phyloP scores from a whole-genome alignment of 2,797 vertebrate genomes.

The Falco naumanni region DNA sequence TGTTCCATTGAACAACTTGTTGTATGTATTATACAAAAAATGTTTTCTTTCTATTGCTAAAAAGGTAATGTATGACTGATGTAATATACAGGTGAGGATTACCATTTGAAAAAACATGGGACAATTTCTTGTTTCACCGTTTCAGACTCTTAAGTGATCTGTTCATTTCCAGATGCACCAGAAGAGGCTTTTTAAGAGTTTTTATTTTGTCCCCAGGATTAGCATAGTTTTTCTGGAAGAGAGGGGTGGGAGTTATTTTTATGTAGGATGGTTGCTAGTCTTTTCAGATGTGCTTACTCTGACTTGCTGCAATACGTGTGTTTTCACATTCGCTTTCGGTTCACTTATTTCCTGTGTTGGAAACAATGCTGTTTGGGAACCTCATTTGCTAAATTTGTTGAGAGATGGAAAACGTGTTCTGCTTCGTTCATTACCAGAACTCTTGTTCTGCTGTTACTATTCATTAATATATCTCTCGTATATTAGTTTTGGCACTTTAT shows the following conservation, averaged over 20 bases:
- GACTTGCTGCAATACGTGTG: background rate
- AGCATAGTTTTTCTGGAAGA: background rate
- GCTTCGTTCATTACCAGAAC: constrained; percentile 14
- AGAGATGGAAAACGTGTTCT: background rate
- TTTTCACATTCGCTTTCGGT: background rate
- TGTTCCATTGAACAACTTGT: background rate
- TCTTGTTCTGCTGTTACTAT: background rate
- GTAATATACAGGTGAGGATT: background rate
- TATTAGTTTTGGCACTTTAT: constrained; percentile 20
- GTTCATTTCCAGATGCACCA: background rate
- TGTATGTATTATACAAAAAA: background rate
- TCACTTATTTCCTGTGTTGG: background rate
- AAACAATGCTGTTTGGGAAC: background rate
- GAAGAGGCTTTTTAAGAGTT: background rate
- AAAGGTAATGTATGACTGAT: background rate
- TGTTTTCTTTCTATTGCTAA: background rate
- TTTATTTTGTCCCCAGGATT: background rate
- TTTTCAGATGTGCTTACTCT: constrained; percentile 3
- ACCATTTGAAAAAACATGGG: background rate
- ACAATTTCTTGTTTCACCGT: background rate
- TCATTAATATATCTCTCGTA: constrained; percentile 22
- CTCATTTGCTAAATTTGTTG: background rate
- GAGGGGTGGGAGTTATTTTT: background rate
- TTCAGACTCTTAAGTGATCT: background rate
- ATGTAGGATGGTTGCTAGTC: background rate